phyloP scores from a whole-genome alignment of 2,888 invertebrate species.

The Apotomis turbidana region DNA sequence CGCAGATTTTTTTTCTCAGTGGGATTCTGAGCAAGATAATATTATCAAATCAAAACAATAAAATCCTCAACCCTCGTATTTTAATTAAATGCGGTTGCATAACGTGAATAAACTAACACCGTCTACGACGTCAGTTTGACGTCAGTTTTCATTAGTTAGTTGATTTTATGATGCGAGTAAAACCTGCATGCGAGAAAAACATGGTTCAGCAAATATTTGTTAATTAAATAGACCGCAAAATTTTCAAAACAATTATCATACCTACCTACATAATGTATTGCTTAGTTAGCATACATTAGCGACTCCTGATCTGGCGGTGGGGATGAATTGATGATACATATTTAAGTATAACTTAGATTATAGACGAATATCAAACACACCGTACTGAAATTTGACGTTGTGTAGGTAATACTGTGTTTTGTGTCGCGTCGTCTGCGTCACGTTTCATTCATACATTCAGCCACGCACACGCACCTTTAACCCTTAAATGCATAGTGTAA shows the following conservation, averaged over 20 bases:
- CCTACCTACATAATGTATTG: neutral
- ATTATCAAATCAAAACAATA: neutral
- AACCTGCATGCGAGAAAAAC: slow-evolving; percentile 21
- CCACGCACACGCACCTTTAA: too few relatives aligned
- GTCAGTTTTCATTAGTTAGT: slow-evolving; percentile 13
- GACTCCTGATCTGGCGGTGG: neutral
- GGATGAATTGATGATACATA: too few relatives aligned
- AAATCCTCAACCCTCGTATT: neutral
- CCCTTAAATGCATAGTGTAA: too few relatives aligned
- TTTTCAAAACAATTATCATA: slow-evolving; percentile 16
- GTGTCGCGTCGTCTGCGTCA: too few relatives aligned
- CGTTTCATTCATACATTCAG: too few relatives aligned
- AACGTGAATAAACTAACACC: slow-evolving; percentile 5
- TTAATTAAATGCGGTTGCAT: neutral
- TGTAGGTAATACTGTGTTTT: too few relatives aligned
- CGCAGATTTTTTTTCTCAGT: too few relatives aligned
- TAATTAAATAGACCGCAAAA: slow-evolving; percentile 19
- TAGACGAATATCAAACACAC: too few relatives aligned
- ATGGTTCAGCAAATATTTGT: slow-evolving; percentile 26
- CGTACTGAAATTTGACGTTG: too few relatives aligned
- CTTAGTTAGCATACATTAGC: slow-evolving; percentile 17
- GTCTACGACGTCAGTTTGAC: too few relatives aligned
- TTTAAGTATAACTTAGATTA: neutral
- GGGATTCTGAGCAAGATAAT: too few relatives aligned
- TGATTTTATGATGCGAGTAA: slow-evolving; percentile 7